Conservation (phyloP, 2,888 invertebrate species). For the Dromius quadrimaculatus region DNA sequence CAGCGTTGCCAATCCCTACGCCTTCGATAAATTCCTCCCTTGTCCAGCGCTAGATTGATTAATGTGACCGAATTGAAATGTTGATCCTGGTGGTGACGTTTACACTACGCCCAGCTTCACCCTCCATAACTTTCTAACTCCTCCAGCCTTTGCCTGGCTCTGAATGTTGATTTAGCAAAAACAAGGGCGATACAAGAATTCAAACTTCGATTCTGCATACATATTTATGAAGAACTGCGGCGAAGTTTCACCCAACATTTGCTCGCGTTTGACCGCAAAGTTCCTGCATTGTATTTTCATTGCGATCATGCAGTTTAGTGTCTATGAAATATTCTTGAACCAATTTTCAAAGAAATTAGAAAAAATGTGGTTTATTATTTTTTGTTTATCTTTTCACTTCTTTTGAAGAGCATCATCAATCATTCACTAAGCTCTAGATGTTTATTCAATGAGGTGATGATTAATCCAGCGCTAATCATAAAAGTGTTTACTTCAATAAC, state of each 20-base stretch:
- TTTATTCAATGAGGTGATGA: conserved; percentile 35
- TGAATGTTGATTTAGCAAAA: conserved; percentile 46
- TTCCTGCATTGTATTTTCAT: not conserved
- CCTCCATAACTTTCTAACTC: conserved; percentile 23
- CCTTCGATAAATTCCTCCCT: conserved; percentile 30
- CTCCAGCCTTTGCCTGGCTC: conserved; percentile 5
- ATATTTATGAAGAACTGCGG: conserved; percentile 44
- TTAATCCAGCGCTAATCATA: conserved; percentile 37
- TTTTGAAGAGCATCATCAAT: conserved; percentile 9
- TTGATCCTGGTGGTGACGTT: conserved; percentile 39
- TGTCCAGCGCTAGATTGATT: conserved; percentile 35
- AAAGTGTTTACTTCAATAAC: conserved; percentile 43
- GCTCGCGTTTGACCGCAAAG: not conserved
- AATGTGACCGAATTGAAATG: conserved; percentile 39
- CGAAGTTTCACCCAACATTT: not conserved
- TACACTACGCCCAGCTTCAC: conserved; percentile 17
- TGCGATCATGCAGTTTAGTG: not conserved
- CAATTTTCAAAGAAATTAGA: too few species aligned
- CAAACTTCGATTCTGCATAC: conserved; percentile 41
- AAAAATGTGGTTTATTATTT: too few species aligned
- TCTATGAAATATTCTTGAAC: too few species aligned
- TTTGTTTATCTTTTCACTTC: too few species aligned
- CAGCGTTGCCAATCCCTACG: not conserved
- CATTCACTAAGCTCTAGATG: conserved; percentile 20
- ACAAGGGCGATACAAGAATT: conserved; percentile 40